Conservation (phyloP, 2,888 invertebrate genomes). For the Macroteleia sp. region DNA sequence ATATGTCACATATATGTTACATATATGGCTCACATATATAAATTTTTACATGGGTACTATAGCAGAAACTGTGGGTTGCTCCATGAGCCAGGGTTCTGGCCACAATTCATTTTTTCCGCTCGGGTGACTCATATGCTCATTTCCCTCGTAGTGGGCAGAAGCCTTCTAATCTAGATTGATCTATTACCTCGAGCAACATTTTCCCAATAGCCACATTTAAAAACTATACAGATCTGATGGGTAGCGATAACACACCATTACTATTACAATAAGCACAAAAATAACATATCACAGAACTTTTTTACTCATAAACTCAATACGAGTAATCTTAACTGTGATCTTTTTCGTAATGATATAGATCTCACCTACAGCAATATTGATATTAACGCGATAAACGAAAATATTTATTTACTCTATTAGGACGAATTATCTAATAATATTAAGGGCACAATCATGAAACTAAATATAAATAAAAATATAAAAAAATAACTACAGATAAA, state of each 20-base stretch:
- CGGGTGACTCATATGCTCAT: not conserved
- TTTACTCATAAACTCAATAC: not conserved
- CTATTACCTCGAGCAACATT: not conserved
- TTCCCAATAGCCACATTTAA: not conserved
- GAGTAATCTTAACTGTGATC: not conserved
- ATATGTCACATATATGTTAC: too few relatives aligned
- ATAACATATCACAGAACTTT: too few relatives aligned
- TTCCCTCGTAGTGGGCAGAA: not conserved
- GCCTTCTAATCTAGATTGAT: not conserved
- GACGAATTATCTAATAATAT: too few relatives aligned
- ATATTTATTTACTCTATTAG: not conserved
- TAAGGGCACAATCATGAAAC: too few relatives aligned
- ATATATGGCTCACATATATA: too few relatives aligned
- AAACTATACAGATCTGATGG: not conserved
- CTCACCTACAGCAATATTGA: not conserved
- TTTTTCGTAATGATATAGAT: not conserved
- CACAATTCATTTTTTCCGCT: too few relatives aligned
- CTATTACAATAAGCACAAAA: too few relatives aligned
- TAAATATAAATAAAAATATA: too few relatives aligned
- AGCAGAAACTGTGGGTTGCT: too few relatives aligned
- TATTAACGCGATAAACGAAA: not conserved
- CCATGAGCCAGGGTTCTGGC: too few relatives aligned
- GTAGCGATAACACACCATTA: not conserved
- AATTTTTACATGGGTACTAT: too few relatives aligned
- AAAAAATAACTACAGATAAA: too few relatives aligned